Evolutionary conservation across 2,797 vertebrate genomes (phyloP), one percentile per base, ranked within the genome.

Genomic region (Knipowitschia caucasica): DNA sequence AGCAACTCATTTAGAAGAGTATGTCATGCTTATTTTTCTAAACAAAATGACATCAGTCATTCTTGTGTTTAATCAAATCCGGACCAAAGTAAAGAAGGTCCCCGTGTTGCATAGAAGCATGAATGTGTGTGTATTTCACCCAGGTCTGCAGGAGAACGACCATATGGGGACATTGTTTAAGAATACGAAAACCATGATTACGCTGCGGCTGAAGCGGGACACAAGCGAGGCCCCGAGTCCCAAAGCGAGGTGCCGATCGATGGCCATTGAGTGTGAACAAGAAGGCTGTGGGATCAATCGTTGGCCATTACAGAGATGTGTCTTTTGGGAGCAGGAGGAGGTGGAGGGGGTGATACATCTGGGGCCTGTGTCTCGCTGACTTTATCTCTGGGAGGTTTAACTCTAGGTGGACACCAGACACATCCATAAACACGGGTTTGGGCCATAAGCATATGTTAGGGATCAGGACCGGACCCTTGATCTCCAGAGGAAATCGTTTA

Each of bases 241-340:
- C n/a, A n/a, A 84, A 77, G 71, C 42, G 40, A 83, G 78, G 66
- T 59, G 74, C 67, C 62, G 69, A 88, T 89, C 85, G 76, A 90
- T 89, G 67, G 53, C 63, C 73, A 81, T 78, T 75, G 85, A 89
- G 86, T 88, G 84, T 62, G 71, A 79, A 91, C 84, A 84, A 77
- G 78, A 75, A 86, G 84, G 68, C 58, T 70, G 74, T 59, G 14
- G 73, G 80, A 89, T 90, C 86, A 65, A 89, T 89, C 68, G 56
- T 51, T 51, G 53, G 80, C 82, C 86, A 88, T 89, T 89, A 89
- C 81, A 67, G 69, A 86, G 81, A 86, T 80, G 83, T 80, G 85
- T 64, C 80, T 69, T 63, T 58, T 77, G 84, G 79, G 84, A 83
- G 70, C 60, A 50, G 50, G 35, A 35, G 38, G 49, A 55, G 39